Evolutionary conservation across 2,888 invertebrate species (phyloP).

Genomic region (Cheilosia soror): DNA sequence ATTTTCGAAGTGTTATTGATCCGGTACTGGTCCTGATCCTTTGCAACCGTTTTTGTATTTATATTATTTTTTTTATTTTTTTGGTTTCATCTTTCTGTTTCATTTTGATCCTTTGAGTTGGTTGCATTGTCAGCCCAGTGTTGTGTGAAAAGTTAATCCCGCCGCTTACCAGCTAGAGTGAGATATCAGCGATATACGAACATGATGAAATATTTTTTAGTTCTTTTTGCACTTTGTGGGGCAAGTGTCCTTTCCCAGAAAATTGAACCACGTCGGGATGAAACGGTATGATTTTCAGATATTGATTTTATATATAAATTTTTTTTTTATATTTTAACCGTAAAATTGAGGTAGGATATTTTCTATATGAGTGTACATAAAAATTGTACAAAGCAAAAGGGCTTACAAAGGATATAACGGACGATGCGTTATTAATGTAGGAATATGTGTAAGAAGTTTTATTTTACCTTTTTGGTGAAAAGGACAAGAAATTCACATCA

Average conservation of each 20-base stretch:
- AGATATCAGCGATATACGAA: neutral
- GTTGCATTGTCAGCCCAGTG: slow-evolving; percentile 14
- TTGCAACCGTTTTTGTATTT: neutral
- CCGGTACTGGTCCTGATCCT: neutral
- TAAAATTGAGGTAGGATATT: slow-evolving; percentile 5
- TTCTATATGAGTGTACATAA: no score
- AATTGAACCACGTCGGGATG: slow-evolving; percentile 80
- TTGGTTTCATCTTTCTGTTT: slow-evolving; percentile 1
- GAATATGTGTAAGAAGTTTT: neutral
- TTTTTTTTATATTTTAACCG: slow-evolving; percentile 43
- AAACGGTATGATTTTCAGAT: slow-evolving; percentile 77
- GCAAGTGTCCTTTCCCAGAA: slow-evolving; percentile 76
- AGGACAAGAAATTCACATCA: neutral
- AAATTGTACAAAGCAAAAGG: neutral
- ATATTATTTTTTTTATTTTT: neutral
- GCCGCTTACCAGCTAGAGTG: neutral
- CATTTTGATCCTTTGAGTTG: slow-evolving; percentile 39
- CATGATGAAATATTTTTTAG: slow-evolving; percentile 47
- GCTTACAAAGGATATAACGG: neutral
- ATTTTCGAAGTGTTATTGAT: slow-evolving; percentile 12
- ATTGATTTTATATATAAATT: slow-evolving; percentile 75
- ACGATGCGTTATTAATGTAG: slow-evolving; percentile 6
- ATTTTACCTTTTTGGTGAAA: neutral
- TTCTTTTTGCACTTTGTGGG: slow-evolving; percentile 47
- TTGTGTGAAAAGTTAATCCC: slow-evolving; percentile 54